A percentile compares a stretch with the other conserved stretches of the same genome.
Conservation (phyloP, 2,888 invertebrate species). For the Pseudolycoriella hygida region DNA sequence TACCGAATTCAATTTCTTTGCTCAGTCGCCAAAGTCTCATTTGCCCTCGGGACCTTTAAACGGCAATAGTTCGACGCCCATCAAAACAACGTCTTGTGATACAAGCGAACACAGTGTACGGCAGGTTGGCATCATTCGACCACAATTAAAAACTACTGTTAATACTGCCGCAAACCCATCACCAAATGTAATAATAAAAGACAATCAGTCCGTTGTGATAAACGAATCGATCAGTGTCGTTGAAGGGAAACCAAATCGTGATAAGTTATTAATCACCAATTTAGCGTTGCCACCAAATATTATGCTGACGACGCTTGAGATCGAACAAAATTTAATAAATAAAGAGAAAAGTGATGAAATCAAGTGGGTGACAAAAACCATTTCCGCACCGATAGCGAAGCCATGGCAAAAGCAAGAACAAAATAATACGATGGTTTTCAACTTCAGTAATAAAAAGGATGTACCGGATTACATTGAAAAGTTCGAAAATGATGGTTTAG, state of each 20-base stretch:
- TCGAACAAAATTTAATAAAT: slow-evolving; percentile 51
- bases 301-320: slow-evolving; percentile 39
- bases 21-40: slow-evolving; percentile 14
- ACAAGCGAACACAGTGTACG: slow-evolving; percentile 15
- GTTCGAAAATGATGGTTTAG: slow-evolving; percentile 62
- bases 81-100: not conserved
- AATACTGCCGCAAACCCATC: not conserved
- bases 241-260: not conserved
- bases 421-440: slow-evolving; percentile 66
- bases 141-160: slow-evolving; percentile 13
- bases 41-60: slow-evolving; percentile 19
- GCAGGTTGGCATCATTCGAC: slow-evolving; percentile 39
- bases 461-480: slow-evolving; percentile 66
- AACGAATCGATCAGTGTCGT: not conserved
- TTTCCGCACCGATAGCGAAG: slow-evolving; percentile 10
- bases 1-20: slow-evolving; percentile 31
- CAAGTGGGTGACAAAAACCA: not conserved
- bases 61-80: slow-evolving; percentile 10
- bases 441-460: slow-evolving; percentile 68
- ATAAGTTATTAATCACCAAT: slow-evolving; percentile 1
- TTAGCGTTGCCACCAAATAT: not conserved
- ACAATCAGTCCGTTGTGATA: not conserved
- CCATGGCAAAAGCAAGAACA: slow-evolving; percentile 18
- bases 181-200: not conserved
- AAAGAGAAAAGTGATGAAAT: slow-evolving; percentile 40